Evolutionary conservation across 2,113 vertebrate genomes (phyloP), one percentile per base, ranked within the genome.

Genomic region (Muntiacus muntjak): DNA sequence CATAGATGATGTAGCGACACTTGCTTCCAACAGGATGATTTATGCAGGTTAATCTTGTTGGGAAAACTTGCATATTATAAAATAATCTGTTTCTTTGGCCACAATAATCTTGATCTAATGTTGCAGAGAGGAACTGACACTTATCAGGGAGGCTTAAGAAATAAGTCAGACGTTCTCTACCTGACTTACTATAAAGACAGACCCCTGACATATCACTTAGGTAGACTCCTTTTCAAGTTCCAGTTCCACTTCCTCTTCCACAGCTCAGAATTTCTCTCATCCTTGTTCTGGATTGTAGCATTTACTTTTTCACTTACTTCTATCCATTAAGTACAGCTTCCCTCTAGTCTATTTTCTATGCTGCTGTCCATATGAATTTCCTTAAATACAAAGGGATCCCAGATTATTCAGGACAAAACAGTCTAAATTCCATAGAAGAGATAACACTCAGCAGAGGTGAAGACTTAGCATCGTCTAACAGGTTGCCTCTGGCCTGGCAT

Each of bases 121-220:
- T 3, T 96, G 25, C 15, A 19, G 14, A 79, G 55, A 96, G 92
- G 45, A 95, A 76, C 0, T 33, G 28, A 43, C 64, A 71, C 83
- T 67, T 62, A 95, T 74, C 25, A 93, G n/a, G 74, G 43, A 93
- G 79, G 14, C 67, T 50, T 95, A 94, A 87, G 94, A 91, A 71
- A 85, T 28, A 98, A 96, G 95, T 79, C 23, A 87, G 91, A 54
- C 7, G 11, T 92, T 62, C 76, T 90, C 85, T 97, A 92, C 79
- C 67, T 76, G 71, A 78, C 45, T 97, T 87, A 60, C 74, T 84
- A 16, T 94, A 45, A 96, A 96, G 86, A 97, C 47, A 93, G 95
- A 88, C 43, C 96, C 88, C 45, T 85, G 91, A 67, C 8, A 82
- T n/a, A 58, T 47, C 17, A 30, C 14, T 71, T 21, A 89, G 33